Conservation (phyloP, 2,888 invertebrate species). For the Drosophila paranaensis region DNA sequence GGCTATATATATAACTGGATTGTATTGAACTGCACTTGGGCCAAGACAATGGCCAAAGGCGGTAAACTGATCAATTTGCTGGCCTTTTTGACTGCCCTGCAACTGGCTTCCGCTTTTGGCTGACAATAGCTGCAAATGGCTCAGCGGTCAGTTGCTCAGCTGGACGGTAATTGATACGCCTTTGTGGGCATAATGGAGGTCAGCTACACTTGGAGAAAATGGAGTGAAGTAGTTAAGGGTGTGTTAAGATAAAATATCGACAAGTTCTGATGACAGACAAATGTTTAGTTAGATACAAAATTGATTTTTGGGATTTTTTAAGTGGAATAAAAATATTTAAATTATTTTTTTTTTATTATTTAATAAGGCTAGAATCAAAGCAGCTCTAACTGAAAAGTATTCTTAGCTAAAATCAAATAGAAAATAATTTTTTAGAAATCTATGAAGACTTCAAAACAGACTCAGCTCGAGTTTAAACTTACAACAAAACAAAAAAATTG, state of each 20-base stretch:
- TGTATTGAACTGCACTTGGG: conserved; percentile 40
- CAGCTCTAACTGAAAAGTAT: too few relatives aligned
- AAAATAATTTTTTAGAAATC: too few relatives aligned
- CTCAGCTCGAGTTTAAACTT: too few relatives aligned
- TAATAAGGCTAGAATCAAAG: too few relatives aligned
- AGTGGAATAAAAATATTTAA: too few relatives aligned
- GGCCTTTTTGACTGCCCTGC: conserved; percentile 19
- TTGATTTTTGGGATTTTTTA: too few relatives aligned
- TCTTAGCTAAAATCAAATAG: too few relatives aligned
- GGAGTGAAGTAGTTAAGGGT: neutral
- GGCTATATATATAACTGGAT: conserved; percentile 15
- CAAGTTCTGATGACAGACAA: too few relatives aligned
- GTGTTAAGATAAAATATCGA: neutral
- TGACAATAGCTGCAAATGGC: conserved; percentile 17
- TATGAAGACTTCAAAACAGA: too few relatives aligned
- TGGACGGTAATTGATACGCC: conserved; percentile 28
- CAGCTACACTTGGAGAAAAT: conserved; percentile 1
- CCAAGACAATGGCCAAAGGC: conserved; percentile 36
- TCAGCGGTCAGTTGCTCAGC: conserved; percentile 8
- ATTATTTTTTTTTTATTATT: too few relatives aligned
- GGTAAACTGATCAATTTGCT: conserved; percentile 48
- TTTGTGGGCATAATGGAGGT: conserved; percentile 19
- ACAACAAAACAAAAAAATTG: too few relatives aligned
- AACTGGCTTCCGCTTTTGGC: conserved; percentile 54
- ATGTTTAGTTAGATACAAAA: too few relatives aligned